Evolutionary conservation across 2,113 vertebrate genomes (phyloP).

Genomic region (Mus pahari): DNA sequence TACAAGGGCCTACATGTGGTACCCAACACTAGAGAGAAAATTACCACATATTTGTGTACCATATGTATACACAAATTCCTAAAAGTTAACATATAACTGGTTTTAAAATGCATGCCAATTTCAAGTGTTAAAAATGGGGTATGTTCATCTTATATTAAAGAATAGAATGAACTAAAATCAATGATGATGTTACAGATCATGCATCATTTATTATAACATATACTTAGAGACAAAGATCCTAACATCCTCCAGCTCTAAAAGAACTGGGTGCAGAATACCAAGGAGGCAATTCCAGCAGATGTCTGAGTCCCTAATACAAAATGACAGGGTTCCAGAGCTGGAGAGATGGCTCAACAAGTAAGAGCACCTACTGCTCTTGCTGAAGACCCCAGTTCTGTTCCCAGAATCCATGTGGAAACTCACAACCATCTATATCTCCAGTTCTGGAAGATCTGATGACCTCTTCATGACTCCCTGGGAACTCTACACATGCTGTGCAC

Average conservation of each 20-base stretch:
- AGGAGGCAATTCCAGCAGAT: neutral
- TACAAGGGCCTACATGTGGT: neutral
- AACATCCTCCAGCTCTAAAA: neutral
- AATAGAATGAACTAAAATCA: slow-evolving; percentile 38
- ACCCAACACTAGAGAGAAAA: neutral
- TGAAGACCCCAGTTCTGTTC: neutral
- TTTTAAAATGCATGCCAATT: neutral
- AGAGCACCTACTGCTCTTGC: neutral
- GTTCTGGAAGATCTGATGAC: neutral
- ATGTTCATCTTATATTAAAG: neutral
- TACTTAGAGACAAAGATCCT: slow-evolving; percentile 5
- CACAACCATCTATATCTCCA: neutral
- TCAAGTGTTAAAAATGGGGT: neutral
- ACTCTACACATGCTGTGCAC: neutral
- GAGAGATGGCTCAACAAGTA: neutral
- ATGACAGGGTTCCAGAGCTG: neutral
- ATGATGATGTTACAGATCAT: neutral
- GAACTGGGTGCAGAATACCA: neutral
- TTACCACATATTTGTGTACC: neutral
- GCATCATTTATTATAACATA: neutral
- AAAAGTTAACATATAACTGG: neutral
- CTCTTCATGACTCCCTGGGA: neutral
- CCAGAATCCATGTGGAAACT: neutral
- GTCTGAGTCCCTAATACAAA: neutral
- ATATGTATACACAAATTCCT: neutral